Conservation (phyloP, 2,113 vertebrate species). For the Malurus elegans region DNA sequence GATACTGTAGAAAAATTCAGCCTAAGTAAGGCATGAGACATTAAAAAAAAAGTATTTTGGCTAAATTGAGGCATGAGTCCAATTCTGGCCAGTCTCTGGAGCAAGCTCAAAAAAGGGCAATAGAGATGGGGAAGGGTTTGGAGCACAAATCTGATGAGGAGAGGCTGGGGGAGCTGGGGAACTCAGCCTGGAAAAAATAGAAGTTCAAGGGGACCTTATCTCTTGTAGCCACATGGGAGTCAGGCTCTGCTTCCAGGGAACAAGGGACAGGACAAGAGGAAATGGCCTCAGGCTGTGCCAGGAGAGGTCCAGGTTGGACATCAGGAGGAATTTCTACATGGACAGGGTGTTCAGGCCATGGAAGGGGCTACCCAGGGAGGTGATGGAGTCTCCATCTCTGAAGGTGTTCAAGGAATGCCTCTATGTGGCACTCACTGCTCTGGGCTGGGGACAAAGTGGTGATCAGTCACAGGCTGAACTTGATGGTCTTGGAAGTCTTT, state of each 20-base stretch:
- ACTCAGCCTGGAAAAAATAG: background rate
- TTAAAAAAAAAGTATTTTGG: background rate
- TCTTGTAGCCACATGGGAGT: background rate
- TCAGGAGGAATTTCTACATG: background rate
- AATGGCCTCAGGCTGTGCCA: rapidly evolving
- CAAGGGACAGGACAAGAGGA: background rate
- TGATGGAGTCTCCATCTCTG: background rate
- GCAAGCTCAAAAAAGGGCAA: background rate
- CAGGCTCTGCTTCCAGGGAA: background rate
- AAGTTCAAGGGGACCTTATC: background rate
- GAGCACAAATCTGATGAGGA: background rate
- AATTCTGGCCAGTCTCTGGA: background rate
- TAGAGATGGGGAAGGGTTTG: background rate
- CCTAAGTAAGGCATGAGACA: background rate
- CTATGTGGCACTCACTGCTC: background rate
- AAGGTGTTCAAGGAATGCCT: background rate
- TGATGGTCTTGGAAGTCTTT: background rate
- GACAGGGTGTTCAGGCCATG: background rate
- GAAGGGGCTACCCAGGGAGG: background rate
- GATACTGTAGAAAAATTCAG: background rate
- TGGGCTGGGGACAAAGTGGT: background rate
- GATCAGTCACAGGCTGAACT: background rate
- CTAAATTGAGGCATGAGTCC: background rate
- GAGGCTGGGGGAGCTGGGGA: background rate
- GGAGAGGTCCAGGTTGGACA: background rate